Evolutionary conservation across 2,113 vertebrate genomes (phyloP).

Genomic region (Amblyopsis rosae): DNA sequence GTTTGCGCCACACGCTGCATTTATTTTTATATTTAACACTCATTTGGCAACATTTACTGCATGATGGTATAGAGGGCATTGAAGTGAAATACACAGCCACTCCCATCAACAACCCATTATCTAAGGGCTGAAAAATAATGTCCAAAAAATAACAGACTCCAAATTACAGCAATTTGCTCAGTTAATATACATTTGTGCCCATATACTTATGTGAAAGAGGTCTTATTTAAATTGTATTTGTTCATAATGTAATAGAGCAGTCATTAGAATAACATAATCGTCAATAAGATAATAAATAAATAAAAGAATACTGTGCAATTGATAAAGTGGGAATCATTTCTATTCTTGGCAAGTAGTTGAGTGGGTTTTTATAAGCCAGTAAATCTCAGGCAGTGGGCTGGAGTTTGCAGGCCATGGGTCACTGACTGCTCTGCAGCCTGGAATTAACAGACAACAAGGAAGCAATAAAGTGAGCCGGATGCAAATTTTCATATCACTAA

Average conservation of each 20-base stretch:
- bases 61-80: constrained; percentile 54
- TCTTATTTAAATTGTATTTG: neutral
- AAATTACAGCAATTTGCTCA: constrained; percentile 29
- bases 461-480: constrained; percentile 77
- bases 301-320: neutral
- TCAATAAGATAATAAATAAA: constrained; percentile 6
- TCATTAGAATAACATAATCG: constrained; percentile 9
- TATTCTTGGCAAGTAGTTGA: constrained; percentile 2
- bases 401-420: constrained; percentile 71
- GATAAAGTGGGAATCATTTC: neutral
- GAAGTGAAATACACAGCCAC: constrained; percentile 53
- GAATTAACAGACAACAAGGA: constrained; percentile 82
- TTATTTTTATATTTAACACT: constrained; percentile 48
- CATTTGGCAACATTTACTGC: constrained; percentile 44
- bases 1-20: constrained; percentile 37
- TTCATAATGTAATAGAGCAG: neutral
- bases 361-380: constrained; percentile 20
- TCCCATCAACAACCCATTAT: constrained; percentile 52
- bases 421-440: constrained; percentile 79
- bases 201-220: neutral
- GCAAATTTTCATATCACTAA: constrained; percentile 76
- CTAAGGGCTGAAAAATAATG: constrained; percentile 36
- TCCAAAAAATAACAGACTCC: neutral
- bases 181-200: constrained; percentile 2
- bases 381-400: constrained; percentile 40